phyloP scores from a whole-genome alignment of 2,888 invertebrate genomes.

The Tyria jacobaeae region DNA sequence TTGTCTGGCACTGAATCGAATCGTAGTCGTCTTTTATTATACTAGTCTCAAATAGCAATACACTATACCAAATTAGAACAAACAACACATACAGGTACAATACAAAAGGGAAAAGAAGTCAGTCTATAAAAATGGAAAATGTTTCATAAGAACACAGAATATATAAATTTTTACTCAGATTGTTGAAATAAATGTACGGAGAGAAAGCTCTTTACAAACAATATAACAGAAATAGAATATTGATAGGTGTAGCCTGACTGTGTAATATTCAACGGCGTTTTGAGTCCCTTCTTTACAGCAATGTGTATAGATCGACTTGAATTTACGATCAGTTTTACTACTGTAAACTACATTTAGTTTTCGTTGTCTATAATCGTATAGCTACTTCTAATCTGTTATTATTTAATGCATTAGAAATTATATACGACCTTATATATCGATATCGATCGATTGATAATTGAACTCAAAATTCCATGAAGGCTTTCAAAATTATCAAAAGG shows the following conservation, averaged over 20 bases:
- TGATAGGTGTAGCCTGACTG: conserved; percentile 57
- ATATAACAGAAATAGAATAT: conserved; percentile 44
- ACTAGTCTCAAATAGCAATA: too few relatives aligned
- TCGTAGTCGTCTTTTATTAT: too few relatives aligned
- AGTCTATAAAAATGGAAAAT: neutral
- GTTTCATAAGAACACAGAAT: neutral
- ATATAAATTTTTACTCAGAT: conserved; percentile 2
- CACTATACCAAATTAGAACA: too few relatives aligned
- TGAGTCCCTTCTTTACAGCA: conserved; percentile 50
- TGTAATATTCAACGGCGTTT: conserved; percentile 51
- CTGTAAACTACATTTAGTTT: conserved; percentile 53
- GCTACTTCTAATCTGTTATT: conserved; percentile 40
- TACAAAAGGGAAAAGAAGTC: neutral
- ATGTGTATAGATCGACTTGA: conserved; percentile 56
- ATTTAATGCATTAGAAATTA: conserved; percentile 39
- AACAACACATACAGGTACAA: neutral
- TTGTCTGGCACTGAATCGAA: too few relatives aligned
- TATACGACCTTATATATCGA: too few relatives aligned
- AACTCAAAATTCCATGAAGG: too few relatives aligned
- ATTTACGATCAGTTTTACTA: conserved; percentile 58
- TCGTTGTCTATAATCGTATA: conserved; percentile 39
- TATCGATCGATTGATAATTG: too few relatives aligned
- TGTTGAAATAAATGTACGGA: conserved; percentile 29
- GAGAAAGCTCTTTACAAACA: conserved; percentile 45
- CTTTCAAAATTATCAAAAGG: too few relatives aligned